These are phyloP conservation scores for Drosophila pandora DNA, from an alignment of 1,140 invertebrate species.

Conservation along the genomic window DNA sequence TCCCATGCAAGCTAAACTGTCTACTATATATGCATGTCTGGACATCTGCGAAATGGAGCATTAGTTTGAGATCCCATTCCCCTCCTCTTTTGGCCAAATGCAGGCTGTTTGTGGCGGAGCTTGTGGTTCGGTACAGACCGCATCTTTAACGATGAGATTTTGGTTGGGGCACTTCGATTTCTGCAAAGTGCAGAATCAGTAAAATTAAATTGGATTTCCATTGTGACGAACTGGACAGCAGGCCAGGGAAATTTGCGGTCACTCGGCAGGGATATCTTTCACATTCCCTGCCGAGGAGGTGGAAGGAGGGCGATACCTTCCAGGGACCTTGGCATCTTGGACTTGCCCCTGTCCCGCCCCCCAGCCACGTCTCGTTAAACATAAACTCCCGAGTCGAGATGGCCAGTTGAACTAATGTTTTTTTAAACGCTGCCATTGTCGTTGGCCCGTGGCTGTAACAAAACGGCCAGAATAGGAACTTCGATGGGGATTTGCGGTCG, in stretches of 20 bases:
- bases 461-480: slow-evolving; percentile 23
- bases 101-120: slow-evolving; percentile 44
- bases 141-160: slow-evolving; percentile 65
- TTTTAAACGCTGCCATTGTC: slow-evolving; percentile 65
- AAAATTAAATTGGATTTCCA: slow-evolving; percentile 81
- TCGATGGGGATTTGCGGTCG: slow-evolving; percentile 40
- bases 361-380: slow-evolving; percentile 8
- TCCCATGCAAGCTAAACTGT: slow-evolving; percentile 14
- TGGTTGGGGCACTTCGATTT: slow-evolving; percentile 70
- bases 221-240: slow-evolving; percentile 76
- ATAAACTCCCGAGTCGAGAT: slow-evolving; percentile 43
- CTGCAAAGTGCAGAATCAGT: slow-evolving; percentile 77
- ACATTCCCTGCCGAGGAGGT: slow-evolving; percentile 7
- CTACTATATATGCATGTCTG: slow-evolving; percentile 37
- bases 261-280: slow-evolving; percentile 49
- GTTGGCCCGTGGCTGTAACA: slow-evolving; percentile 10
- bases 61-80: background rate
- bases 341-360: background rate
- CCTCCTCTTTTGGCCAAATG: slow-evolving; percentile 11
- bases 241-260: slow-evolving; percentile 45
- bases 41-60: slow-evolving; percentile 23
- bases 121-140: slow-evolving; percentile 37
- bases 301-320: background rate
- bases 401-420: slow-evolving; percentile 64
- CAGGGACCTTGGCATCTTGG: slow-evolving; percentile 14